Base-by-base conservation (phyloP, 2,113 vertebrate species). In the Pterocles burchelli region DNA sequence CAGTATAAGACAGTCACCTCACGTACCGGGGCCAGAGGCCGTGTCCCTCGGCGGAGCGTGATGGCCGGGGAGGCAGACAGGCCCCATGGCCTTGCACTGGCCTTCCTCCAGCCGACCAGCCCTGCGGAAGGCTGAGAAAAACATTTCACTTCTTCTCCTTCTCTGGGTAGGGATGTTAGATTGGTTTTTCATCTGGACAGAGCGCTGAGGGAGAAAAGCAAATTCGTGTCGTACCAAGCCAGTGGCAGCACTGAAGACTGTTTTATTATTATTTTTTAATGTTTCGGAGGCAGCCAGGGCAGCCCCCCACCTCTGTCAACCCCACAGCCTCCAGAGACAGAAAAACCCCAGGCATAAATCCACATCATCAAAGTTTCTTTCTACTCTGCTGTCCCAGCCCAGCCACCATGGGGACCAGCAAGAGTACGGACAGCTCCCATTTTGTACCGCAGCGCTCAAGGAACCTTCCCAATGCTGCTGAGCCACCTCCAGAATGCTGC, bases 61-160 rank as follows among this genome's bases (percentile, higher is more conserved):
- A n/a, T n/a, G n/a, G n/a, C n/a, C n/a, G n/a, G n/a, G n/a, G n/a
- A n/a, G 36, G 61, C 61, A 10, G 34, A 26, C 4, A 25, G 65
- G 43, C 26, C 43, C 28, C 2, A 2, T 0, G 0, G 43, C 46
- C 24, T 25, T 18, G 1, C 5, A 15, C n/a, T 12, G 38, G 38
- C 38, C 38, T 11, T 12, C 38, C 38, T 41, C 38, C 38, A 41
- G 38, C 38, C 38, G 11, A 41, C 38, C 38, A 41, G 52, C 45
- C 29, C 29, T 18, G 3, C 0, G 6, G 33, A 38, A 1, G 1
- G 48, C 16, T 4, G 18, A 77, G 26, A 14, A 58, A 86, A 81
- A 21, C 1, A 62, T 25, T 67, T 59, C 25, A 51, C 51, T 83
- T 58, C 36, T 90, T 78, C 71, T 55, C 75, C 9, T 61, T 65